Conservation (phyloP, 2,797 vertebrate genomes). For the Trachurus trachurus region DNA sequence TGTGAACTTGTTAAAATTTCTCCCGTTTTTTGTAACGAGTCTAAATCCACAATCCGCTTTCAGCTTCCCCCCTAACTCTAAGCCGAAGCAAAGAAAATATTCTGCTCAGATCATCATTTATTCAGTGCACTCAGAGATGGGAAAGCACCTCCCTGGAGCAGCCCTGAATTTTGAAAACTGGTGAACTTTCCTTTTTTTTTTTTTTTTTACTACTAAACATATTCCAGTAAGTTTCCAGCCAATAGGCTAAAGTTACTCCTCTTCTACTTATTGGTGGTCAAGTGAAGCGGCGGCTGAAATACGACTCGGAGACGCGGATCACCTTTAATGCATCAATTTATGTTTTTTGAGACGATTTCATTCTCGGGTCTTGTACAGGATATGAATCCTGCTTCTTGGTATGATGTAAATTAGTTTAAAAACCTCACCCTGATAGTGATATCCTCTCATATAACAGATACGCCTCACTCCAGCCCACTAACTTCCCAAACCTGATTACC, state of each 20-base stretch:
- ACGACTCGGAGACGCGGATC: slow-evolving; percentile 27
- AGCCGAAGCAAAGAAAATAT: slow-evolving; percentile 37
- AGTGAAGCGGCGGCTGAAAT: slow-evolving; percentile 45
- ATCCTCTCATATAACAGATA: slow-evolving; percentile 45
- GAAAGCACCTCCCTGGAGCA: slow-evolving; percentile 59
- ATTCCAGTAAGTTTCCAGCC: slow-evolving; percentile 19
- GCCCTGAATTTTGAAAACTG: slow-evolving; percentile 49
- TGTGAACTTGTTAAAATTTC: neutral
- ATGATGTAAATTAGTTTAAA: slow-evolving; percentile 58
- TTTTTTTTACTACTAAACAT: slow-evolving; percentile 39
- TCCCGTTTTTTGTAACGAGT: neutral
- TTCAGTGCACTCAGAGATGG: slow-evolving; percentile 61
- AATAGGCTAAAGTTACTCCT: slow-evolving; percentile 14
- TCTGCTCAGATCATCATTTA: slow-evolving; percentile 70
- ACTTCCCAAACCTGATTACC: slow-evolving; percentile 61
- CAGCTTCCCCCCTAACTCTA: slow-evolving; percentile 24
- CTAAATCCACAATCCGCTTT: neutral
- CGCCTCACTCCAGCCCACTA: slow-evolving; percentile 15
- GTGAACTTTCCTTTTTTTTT: slow-evolving; percentile 1
- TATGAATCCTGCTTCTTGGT: slow-evolving; percentile 11
- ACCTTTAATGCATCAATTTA: slow-evolving; percentile 29
- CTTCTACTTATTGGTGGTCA: slow-evolving; percentile 16
- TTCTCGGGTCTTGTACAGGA: neutral
- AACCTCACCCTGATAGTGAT: slow-evolving; percentile 45
- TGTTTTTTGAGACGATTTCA: slow-evolving; percentile 34